Evolutionary conservation across 2,888 invertebrate species (phyloP), one percentile per base, ranked within the genome.

Genomic region (Furcula furcula): DNA sequence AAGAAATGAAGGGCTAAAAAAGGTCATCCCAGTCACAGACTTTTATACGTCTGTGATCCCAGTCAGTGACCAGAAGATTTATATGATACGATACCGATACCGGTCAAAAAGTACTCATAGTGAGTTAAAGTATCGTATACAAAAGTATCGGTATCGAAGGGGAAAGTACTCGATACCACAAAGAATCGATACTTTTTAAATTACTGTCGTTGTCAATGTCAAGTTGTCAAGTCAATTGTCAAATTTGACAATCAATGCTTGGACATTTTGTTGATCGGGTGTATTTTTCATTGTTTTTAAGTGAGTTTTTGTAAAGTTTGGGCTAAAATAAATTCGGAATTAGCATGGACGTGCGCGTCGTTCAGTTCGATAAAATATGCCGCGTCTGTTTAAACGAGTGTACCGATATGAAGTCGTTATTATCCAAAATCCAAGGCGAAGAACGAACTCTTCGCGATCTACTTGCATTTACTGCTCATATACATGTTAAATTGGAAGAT

Each of bases 351-450:
- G 31, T 61, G 27, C 54, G 38, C 37, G 40, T 57, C 12, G 36
- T 61, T 16, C 19, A 41, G 15, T 68, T 70, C 26, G 61, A 65
- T 25, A 66, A 49, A 42, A 65, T 80, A 46, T 85, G 85, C 40
- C 74, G 85, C 25, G 66, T 76, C 3, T 85, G 85, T 47, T 59
- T 81, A 34, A 34, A 52, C 30, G 64, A 76, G 50, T 60, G 72
- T 7, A 10, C 27, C 1, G 55, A 65, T 21, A 71, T 76, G 66
- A 74, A 58, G 31, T 73, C 80, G 0, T 42, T 85, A 33, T 65
- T 68, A 34, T 50, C 55, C 22, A 75, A 72, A 56, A 46, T 66
- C 29, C 65, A 65, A 0, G 61, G 46, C 3, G 70, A 74, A 14
- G 54, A 65, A 18, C 57, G 68, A 3, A 71, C 61, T 16, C 45